A percentile compares a stretch with the other conserved stretches of the same genome.
Evolutionary conservation across 2,113 vertebrate species (phyloP).

Genomic region (Patagioenas fasciata): DNA sequence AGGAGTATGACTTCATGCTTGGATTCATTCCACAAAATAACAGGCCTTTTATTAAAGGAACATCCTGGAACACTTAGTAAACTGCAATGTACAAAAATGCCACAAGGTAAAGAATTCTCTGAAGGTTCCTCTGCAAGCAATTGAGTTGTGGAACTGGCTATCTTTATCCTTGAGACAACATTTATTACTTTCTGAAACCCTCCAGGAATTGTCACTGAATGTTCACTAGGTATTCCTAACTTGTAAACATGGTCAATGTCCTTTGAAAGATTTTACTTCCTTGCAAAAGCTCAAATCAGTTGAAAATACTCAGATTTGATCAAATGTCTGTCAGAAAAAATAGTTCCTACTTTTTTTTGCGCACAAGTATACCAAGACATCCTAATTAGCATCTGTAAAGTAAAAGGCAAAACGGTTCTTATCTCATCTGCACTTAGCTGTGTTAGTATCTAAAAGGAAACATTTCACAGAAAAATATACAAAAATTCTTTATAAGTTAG

Average conservation of each 20-base stretch:
- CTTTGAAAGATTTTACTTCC: background rate
- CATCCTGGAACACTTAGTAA: constrained; percentile 42
- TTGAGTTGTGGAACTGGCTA: constrained; percentile 69
- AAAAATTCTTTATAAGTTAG: background rate
- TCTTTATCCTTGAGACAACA: constrained; percentile 70
- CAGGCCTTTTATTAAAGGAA: constrained; percentile 63
- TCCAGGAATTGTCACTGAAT: constrained; percentile 63
- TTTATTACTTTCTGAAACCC: constrained; percentile 70
- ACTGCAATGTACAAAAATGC: constrained; percentile 55
- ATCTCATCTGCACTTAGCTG: background rate
- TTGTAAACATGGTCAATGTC: constrained; percentile 54
- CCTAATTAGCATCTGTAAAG: background rate
- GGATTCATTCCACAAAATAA: constrained; percentile 47
- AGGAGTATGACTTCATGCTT: constrained; percentile 17
- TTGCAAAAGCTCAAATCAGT: background rate
- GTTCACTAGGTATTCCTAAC: constrained; percentile 39
- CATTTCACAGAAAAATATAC: background rate
- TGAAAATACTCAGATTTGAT: background rate
- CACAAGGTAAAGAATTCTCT: constrained; percentile 70
- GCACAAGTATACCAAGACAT: background rate
- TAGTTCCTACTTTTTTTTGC: background rate
- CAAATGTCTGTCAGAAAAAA: background rate
- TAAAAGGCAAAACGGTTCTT: background rate
- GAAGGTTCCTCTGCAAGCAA: constrained; percentile 67
- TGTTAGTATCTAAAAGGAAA: background rate